These are phyloP conservation scores for Silurus aristotelis DNA, from an alignment of 2,797 vertebrate genomes.

Conservation along the genomic window DNA sequence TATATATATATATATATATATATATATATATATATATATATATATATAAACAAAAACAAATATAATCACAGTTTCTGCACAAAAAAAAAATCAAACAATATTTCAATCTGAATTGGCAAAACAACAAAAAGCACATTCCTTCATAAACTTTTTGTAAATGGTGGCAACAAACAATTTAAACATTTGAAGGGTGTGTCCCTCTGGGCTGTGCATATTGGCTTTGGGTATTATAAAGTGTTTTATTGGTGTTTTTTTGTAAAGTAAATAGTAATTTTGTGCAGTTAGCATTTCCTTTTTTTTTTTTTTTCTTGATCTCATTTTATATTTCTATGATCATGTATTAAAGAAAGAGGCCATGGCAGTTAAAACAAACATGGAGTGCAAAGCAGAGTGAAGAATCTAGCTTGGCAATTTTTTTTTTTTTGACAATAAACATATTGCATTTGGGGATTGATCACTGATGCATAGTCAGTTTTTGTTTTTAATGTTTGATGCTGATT, in stretches of 20 bases:
- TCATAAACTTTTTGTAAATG: slow-evolving; percentile 34
- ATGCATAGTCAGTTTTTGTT: not conserved
- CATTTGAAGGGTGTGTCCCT: not conserved
- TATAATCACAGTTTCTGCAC: slow-evolving; percentile 52
- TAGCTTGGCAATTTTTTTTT: slow-evolving; percentile 17
- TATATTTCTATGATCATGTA: not conserved
- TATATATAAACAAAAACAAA: no score
- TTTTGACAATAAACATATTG: not conserved
- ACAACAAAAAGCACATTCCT: slow-evolving; percentile 20
- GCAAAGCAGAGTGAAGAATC: not conserved
- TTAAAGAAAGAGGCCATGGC: slow-evolving; percentile 13
- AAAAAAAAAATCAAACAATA: slow-evolving; percentile 49
- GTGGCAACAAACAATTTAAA: slow-evolving; percentile 36
- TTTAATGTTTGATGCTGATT: not conserved
- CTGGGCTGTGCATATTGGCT: not conserved
- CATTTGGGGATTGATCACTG: not conserved
- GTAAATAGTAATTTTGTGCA: not conserved
- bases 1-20: no score
- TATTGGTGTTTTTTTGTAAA: not conserved
- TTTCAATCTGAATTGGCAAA: slow-evolving; percentile 55
- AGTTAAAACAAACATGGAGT: slow-evolving; percentile 1
- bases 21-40: no score
- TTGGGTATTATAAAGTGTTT: not conserved
- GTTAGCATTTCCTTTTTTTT: not conserved
- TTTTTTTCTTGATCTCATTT: not conserved